Conservation (phyloP, 2,888 invertebrate genomes). For the Cryptocheilus praepositus region DNA sequence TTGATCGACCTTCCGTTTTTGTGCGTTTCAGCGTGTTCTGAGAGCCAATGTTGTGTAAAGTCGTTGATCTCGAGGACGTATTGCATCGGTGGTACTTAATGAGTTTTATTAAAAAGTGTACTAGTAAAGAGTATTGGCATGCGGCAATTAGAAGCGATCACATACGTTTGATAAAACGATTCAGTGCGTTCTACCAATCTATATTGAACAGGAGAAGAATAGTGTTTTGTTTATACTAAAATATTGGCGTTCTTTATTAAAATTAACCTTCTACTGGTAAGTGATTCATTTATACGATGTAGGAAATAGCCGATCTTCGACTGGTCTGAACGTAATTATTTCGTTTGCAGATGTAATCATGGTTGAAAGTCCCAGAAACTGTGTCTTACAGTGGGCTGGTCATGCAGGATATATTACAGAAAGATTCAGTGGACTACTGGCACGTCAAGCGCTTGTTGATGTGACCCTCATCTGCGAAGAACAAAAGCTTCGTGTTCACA, state of each 20-base stretch:
- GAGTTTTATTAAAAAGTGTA: conserved; percentile 32
- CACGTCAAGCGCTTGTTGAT: conserved; percentile 85
- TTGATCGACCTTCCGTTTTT: conserved; percentile 25
- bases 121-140: conserved; percentile 22
- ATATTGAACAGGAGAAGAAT: conserved; percentile 29
- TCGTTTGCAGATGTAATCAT: conserved; percentile 53
- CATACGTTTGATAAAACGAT: conserved; percentile 35
- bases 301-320: neutral
- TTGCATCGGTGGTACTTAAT: conserved; percentile 42
- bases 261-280: neutral
- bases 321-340: neutral
- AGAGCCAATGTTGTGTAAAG: conserved; percentile 49
- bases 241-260: conserved; percentile 3
- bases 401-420: conserved; percentile 83
- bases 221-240: conserved; percentile 19
- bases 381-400: conserved; percentile 82
- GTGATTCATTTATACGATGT: neutral
- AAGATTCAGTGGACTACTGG: conserved; percentile 82
- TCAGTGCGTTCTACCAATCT: conserved; percentile 34
- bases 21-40: conserved; percentile 25
- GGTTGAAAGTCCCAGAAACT: conserved; percentile 69
- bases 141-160: conserved; percentile 26
- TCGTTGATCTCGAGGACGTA: conserved; percentile 19
- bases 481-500: conserved; percentile 84
- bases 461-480: conserved; percentile 86